These are phyloP conservation scores for Stenurella melanura DNA, from an alignment of 2,888 invertebrate species.

Conservation along the genomic window DNA sequence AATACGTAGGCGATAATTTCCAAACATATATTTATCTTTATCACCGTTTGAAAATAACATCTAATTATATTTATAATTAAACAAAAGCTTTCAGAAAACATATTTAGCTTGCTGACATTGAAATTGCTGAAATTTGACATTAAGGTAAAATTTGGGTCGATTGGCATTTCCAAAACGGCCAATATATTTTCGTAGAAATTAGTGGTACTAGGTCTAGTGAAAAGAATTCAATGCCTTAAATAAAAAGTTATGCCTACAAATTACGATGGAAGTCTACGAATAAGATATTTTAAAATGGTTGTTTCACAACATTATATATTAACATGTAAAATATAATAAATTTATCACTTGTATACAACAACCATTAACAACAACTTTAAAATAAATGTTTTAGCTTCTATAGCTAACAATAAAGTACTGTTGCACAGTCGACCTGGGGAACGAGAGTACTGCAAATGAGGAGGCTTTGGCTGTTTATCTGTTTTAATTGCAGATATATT, in stretches of 20 bases:
- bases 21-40: too few species aligned
- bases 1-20: too few species aligned
- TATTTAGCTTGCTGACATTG: too few species aligned
- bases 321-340: conserved; percentile 32
- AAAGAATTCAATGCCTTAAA: neutral
- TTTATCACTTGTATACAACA: conserved; percentile 34
- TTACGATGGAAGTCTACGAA: neutral
- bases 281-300: conserved; percentile 11
- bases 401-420: conserved; percentile 12
- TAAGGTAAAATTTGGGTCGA: neutral
- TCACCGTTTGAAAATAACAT: too few species aligned
- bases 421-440: neutral
- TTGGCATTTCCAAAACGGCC: neutral
- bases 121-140: too few species aligned
- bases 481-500: too few species aligned
- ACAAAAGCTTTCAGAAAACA: too few species aligned
- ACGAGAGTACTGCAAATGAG: neutral
- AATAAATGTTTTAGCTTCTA: conserved; percentile 25
- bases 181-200: neutral
- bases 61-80: too few species aligned
- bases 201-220: neutral
- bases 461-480: neutral
- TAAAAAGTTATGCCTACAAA: neutral
- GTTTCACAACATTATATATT: conserved; percentile 20
- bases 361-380: conserved; percentile 31